phyloP scores from a whole-genome alignment of 2,113 vertebrate species.

The Scartelaos histophorus region DNA sequence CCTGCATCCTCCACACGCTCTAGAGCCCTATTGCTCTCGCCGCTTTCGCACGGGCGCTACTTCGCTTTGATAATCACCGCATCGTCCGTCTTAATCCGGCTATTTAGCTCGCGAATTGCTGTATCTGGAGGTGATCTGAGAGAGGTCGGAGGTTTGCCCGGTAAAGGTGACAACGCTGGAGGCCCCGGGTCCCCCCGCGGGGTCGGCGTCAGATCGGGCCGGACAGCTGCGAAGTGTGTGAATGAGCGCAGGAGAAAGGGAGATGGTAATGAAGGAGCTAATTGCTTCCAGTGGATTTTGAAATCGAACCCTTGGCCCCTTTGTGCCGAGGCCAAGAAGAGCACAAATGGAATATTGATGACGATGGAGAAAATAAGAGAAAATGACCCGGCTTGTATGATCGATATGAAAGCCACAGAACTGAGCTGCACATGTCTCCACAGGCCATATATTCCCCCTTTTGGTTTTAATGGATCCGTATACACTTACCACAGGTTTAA shows the following conservation, averaged over 20 bases:
- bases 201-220: slow-evolving; percentile 28
- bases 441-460: slow-evolving; percentile 62
- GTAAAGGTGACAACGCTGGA: slow-evolving; percentile 20
- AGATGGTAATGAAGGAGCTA: slow-evolving; percentile 76
- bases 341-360: slow-evolving; percentile 74
- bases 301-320: slow-evolving; percentile 68
- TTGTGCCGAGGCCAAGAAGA: slow-evolving; percentile 26
- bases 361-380: slow-evolving; percentile 64
- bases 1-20: background rate
- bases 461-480: slow-evolving; percentile 65
- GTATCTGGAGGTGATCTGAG: slow-evolving; percentile 4
- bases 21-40: slow-evolving; percentile 21
- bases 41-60: background rate
- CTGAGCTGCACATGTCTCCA: slow-evolving; percentile 67
- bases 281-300: slow-evolving; percentile 80
- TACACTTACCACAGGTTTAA: slow-evolving; percentile 62
- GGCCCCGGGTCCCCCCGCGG: slow-evolving; percentile 18
- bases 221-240: slow-evolving; percentile 6
- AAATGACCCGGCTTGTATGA: slow-evolving; percentile 64
- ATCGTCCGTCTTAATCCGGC: slow-evolving; percentile 18
- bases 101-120: slow-evolving; percentile 22
- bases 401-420: slow-evolving; percentile 72
- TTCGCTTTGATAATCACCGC: slow-evolving; percentile 25
- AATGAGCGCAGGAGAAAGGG: slow-evolving; percentile 36
- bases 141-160: slow-evolving; percentile 34